Percentiles rank a stretch among this genome's conserved stretches.
These are phyloP conservation scores for Salvator merianae DNA, from an alignment of 2,113 vertebrate species.

Conservation along the genomic window DNA sequence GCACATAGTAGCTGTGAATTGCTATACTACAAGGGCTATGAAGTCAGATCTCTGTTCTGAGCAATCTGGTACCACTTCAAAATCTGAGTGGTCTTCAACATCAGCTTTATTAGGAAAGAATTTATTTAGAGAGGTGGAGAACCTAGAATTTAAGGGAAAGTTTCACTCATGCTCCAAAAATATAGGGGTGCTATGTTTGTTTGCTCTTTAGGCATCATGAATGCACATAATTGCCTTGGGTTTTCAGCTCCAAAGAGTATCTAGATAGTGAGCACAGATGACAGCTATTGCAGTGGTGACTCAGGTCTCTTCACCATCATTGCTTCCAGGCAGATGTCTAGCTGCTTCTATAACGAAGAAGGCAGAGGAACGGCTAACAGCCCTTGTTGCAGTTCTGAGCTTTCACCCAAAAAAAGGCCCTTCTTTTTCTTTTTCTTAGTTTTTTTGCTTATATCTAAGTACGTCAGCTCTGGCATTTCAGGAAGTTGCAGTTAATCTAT, in stretches of 20 bases:
- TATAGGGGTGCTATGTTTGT: background rate
- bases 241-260: background rate
- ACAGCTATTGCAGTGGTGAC: background rate
- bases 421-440: too few relatives aligned
- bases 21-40: background rate
- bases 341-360: background rate
- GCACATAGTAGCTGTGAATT: background rate
- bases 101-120: background rate
- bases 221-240: background rate
- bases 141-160: background rate
- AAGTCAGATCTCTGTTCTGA: background rate
- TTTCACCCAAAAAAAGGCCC: background rate
- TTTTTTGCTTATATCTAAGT: background rate
- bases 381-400: background rate
- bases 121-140: too few relatives aligned
- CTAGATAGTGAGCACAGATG: background rate
- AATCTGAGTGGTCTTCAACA: background rate
- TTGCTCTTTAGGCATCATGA: background rate
- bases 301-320: background rate
- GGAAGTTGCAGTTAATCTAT: slow-evolving; percentile 3
- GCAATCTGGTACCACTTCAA: background rate
- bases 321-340: background rate
- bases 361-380: background rate
- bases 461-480: background rate
- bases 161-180: background rate